Base-by-base conservation (phyloP, 1,140 invertebrate genomes). In the Diploscapter pachys region DNA sequence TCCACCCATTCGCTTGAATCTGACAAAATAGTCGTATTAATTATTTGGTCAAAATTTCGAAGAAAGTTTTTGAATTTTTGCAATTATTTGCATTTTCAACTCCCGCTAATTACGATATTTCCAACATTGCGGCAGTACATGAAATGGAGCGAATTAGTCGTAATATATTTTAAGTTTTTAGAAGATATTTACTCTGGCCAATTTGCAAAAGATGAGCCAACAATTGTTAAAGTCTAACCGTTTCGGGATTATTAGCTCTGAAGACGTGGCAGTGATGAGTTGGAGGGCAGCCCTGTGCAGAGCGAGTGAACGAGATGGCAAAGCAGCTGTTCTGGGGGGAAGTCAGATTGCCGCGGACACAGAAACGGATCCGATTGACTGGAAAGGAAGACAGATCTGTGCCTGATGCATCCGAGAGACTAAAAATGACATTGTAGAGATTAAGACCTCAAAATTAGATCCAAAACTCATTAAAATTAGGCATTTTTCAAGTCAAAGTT, bases 301-400 rank as follows among this genome's bases (percentile, higher is more conserved):
- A 89, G 84, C 97, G 94, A 52, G 93, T 93, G 90, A 93, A 97
- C 0, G 95, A 98, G 86, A 98, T 97, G 55, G 95, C 95, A 88
- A 98, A 98, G 87, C 96, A 98, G 8, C 92, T 90, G 3, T 91
- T 91, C 81, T 96, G 94, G 3, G 89, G 87, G 31, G 92, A 92
- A 71, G 91, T 91, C n/a, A 89, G 89, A n/a, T 91, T 90, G 4
- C 96, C 96, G 62, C 93, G 90, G 6, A 93, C 93, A 87, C 96
- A 98, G 88, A 96, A 96, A 69, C 96, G 88, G 78, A 98, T 98
- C 72, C 93, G 90, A 82, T 93, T 92, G 64, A 98, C 92, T 78
- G 93, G 91, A 86, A 95, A 98, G 11, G 91, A 90, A 0, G 70
- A 62, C 4, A 76, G 64, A 3, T 66, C 11, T 11, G 61, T 59